A percentile compares a stretch with the other conserved stretches of the same genome.
phyloP scores from a whole-genome alignment of 1,140 invertebrate species.

The Eupeodes corollae region DNA sequence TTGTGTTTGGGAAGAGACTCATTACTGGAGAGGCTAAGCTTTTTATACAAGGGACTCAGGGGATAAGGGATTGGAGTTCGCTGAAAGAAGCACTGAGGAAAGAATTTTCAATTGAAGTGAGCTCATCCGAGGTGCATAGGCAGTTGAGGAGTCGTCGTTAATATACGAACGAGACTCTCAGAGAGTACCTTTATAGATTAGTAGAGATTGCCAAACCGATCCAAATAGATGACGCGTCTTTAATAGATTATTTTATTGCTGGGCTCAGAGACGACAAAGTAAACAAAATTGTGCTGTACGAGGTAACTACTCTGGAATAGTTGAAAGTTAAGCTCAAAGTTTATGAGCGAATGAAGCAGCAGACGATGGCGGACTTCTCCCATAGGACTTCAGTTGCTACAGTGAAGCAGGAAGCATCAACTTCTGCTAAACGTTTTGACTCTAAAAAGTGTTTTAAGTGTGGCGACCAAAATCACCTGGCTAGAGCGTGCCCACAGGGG shows the following conservation, averaged over 20 bases:
- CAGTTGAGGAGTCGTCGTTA: background rate
- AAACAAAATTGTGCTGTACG: no score
- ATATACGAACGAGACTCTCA: background rate
- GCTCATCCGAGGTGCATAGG: slow-evolving; percentile 2
- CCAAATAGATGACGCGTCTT: background rate
- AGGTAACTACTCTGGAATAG: no score
- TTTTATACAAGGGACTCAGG: no score
- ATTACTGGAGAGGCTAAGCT: no score
- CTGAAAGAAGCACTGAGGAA: slow-evolving; percentile 1
- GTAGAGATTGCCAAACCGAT: background rate
- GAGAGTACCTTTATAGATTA: background rate
- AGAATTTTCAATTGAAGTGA: slow-evolving; percentile 4
- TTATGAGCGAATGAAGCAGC: no score
- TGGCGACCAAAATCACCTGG: no score
- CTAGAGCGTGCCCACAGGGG: no score
- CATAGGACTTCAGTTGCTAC: background rate
- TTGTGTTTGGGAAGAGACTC: no score
- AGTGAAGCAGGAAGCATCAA: no score
- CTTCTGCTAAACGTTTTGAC: no score
- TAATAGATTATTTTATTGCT: background rate
- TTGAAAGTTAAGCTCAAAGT: no score
- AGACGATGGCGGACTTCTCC: background rate
- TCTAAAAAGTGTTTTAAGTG: no score
- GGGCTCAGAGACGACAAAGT: background rate
- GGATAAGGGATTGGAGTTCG: slow-evolving; percentile 1